These are phyloP conservation scores for Noturus placidus DNA, from an alignment of 2,113 vertebrate genomes.

Conservation along the genomic window DNA sequence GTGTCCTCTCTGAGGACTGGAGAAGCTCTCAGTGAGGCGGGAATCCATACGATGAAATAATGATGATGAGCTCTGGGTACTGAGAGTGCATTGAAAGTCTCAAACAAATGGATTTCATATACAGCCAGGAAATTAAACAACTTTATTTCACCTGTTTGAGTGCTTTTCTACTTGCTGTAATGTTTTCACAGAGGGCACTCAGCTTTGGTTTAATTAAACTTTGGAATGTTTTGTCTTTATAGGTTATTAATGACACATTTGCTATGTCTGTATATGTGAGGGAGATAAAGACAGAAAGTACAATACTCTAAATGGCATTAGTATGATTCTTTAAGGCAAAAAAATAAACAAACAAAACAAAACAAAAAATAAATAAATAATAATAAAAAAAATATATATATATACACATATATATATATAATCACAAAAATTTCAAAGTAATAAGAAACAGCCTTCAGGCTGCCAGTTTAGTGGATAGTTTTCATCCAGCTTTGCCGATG, in stretches of 20 bases:
- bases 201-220: slow-evolving; percentile 31
- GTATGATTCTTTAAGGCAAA: neutral
- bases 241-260: slow-evolving; percentile 13
- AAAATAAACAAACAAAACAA: too few relatives aligned
- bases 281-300: neutral
- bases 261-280: neutral
- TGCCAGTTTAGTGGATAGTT: neutral
- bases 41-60: slow-evolving; percentile 72
- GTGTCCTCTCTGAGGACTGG: slow-evolving; percentile 62
- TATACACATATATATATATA: too few relatives aligned
- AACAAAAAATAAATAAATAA: too few relatives aligned
- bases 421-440: neutral
- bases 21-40: slow-evolving; percentile 66
- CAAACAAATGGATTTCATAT: slow-evolving; percentile 80
- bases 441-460: neutral
- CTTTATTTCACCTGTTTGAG: slow-evolving; percentile 63
- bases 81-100: slow-evolving; percentile 61
- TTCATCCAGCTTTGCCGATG: neutral
- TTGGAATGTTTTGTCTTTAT: neutral
- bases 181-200: slow-evolving; percentile 7
- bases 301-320: neutral
- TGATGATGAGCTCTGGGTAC: slow-evolving; percentile 67
- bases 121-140: slow-evolving; percentile 72
- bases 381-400: too few relatives aligned
- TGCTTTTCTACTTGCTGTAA: slow-evolving; percentile 16